Evolutionary conservation across 2,797 vertebrate genomes (phyloP).

Genomic region (Gymnoscopelus braueri): DNA sequence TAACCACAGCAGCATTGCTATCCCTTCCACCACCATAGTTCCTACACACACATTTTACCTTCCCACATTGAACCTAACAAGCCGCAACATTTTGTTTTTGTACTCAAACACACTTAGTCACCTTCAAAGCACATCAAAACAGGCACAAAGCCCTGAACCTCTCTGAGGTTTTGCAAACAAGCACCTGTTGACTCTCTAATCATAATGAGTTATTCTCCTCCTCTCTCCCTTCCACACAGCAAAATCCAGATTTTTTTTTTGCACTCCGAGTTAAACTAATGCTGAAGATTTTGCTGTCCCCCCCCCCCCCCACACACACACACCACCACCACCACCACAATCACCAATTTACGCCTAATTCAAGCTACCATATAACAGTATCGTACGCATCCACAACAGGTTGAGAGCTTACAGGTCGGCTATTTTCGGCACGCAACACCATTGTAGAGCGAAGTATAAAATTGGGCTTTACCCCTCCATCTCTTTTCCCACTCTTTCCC

Average conservation of each 20-base stretch:
- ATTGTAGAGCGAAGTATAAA: too few species aligned
- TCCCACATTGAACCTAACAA: too few species aligned
- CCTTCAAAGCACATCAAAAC: constrained; percentile 47
- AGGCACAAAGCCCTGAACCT: constrained; percentile 61
- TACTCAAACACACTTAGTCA: constrained; percentile 13
- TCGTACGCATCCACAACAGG: too few species aligned
- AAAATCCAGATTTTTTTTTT: not conserved
- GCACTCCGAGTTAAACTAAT: constrained; percentile 6
- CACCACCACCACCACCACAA: too few species aligned
- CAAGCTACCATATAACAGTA: too few species aligned
- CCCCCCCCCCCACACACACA: not conserved
- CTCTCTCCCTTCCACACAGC: constrained; percentile 16
- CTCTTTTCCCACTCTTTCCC: constrained; percentile 46
- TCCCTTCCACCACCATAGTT: too few species aligned
- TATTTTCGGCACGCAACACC: too few species aligned
- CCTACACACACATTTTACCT: not conserved
- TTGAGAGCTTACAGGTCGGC: too few species aligned
- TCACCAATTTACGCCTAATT: too few species aligned
- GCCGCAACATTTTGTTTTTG: not conserved
- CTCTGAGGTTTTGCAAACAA: constrained; percentile 55
- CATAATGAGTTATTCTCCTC: constrained; percentile 17
- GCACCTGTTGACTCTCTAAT: constrained; percentile 60
- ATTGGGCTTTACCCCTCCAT: constrained; percentile 20
- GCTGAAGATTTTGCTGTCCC: constrained; percentile 15
- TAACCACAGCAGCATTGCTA: too few species aligned